phyloP scores from a whole-genome alignment of 2,797 vertebrate species.

The Sebastes itinus region DNA sequence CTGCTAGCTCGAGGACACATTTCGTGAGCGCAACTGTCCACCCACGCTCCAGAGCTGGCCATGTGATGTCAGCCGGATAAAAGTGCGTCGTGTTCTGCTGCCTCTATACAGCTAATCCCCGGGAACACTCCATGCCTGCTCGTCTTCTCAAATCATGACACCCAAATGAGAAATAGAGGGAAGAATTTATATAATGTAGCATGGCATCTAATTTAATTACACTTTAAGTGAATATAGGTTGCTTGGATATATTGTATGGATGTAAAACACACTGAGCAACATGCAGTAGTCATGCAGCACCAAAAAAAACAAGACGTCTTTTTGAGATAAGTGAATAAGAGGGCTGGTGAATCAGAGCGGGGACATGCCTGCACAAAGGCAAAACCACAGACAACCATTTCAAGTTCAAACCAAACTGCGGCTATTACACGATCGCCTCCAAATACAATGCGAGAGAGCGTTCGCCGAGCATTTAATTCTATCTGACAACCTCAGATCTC shows the following conservation, averaged over 20 bases:
- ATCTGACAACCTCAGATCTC: constrained; percentile 6
- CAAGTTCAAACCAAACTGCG: constrained; percentile 60
- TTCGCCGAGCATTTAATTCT: constrained; percentile 1
- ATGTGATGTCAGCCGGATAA: constrained; percentile 73
- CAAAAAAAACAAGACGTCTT: neutral
- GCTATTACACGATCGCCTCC: constrained; percentile 7
- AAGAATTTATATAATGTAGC: neutral
- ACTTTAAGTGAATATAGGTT: neutral
- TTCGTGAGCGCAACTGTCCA: constrained; percentile 70
- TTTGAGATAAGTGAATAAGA: constrained; percentile 30
- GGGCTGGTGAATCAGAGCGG: constrained; percentile 48
- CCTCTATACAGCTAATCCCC: constrained; percentile 37
- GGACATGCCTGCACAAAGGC: constrained; percentile 56
- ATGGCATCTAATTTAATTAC: constrained; percentile 4
- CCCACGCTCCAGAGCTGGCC: constrained; percentile 66
- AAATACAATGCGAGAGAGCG: constrained; percentile 12
- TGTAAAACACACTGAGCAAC: neutral
- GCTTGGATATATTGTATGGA: neutral
- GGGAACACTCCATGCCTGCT: constrained; percentile 36
- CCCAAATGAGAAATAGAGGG: neutral
- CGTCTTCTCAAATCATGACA: constrained; percentile 35
- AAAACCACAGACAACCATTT: constrained; percentile 59
- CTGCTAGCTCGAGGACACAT: constrained; percentile 62
- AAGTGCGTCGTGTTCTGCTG: constrained; percentile 61
- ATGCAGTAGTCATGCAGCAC: neutral